Evolutionary conservation across 2,888 invertebrate genomes (phyloP), one percentile per base, ranked within the genome.

Genomic region (Cryptus armator): DNA sequence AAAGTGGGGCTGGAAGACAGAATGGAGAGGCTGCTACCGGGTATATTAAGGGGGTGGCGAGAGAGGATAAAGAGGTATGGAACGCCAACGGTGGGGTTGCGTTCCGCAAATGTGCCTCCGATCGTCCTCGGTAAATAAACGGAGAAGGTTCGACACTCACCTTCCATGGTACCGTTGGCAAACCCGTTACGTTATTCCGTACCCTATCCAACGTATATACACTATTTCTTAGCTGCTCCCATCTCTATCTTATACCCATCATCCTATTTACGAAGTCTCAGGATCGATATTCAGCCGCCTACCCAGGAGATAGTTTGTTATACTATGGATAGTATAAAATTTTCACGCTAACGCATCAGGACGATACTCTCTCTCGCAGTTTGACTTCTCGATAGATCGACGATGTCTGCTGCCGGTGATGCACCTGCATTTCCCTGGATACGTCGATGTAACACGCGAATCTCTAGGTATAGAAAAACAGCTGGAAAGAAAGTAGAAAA

Each of bases 111-210:
- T 90, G 89, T 87, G 88, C 85, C 88, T 87, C 71, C 86, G 87
- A 88, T 90, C 88, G 79, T 87, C 84, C 83, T 86, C 88, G 81
- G 85, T 87, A 88, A 90, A 91, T 89, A 89, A 91, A 89, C 83
- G 46, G 59, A 44, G 56, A 12, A 59, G 48, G 29, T 68, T 77
- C 68, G 64, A 75, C 75, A 66, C 75, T 64, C 51, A 64, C 46
- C 44, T n/a, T 32, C 64, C 51, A 51, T 51, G 75, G 24, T 66
- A 51, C 64, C 75, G 4, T 16, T 12, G 12, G n/a, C 74, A n/a
- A 46, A n/a, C 62, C 74, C 48, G n/a, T 62, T 62, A 64, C 64
- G 62, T 62, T 64, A 37, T 32, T 48, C 46, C 10, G 48, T 70
- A 16, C 64, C 46, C 62, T 62, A 62, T 43, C 29, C 62, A 48